A percentile compares a stretch with the other conserved stretches of the same genome.
Conservation (phyloP, 2,888 invertebrate species). For the Nomada flava region DNA sequence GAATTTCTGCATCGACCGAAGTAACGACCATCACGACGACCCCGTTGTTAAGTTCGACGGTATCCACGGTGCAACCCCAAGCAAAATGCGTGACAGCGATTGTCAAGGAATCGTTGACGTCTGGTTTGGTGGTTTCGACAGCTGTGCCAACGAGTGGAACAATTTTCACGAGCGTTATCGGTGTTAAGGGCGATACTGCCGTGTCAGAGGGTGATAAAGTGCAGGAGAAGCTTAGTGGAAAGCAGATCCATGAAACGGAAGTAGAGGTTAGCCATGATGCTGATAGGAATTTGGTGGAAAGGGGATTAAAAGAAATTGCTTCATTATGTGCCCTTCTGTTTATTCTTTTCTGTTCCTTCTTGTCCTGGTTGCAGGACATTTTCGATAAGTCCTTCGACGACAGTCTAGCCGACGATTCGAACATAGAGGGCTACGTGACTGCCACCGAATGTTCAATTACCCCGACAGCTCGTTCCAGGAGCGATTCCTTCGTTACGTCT, state of each 20-base stretch:
- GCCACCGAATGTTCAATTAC: conserved; percentile 89
- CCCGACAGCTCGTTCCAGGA: conserved; percentile 85
- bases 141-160: not conserved
- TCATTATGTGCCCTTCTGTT: not conserved
- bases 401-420: conserved; percentile 84
- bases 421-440: conserved; percentile 87
- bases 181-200: not conserved
- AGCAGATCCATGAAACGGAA: not conserved
- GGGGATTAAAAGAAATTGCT: too few relatives aligned
- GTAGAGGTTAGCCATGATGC: not conserved
- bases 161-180: not conserved
- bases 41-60: conserved; percentile 32
- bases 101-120: not conserved
- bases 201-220: not conserved
- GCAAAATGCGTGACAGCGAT: conserved; percentile 39
- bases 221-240: not conserved
- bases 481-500: conserved; percentile 89
- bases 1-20: not conserved
- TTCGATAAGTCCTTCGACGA: conserved; percentile 59
- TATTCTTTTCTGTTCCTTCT: not conserved
- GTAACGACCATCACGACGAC: not conserved
- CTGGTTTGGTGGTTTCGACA: not conserved
- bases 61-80: conserved; percentile 34
- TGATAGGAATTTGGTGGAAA: not conserved
- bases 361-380: conserved; percentile 33